Base-by-base conservation (phyloP, 2,113 vertebrate genomes). In the Oophaga pumilio region DNA sequence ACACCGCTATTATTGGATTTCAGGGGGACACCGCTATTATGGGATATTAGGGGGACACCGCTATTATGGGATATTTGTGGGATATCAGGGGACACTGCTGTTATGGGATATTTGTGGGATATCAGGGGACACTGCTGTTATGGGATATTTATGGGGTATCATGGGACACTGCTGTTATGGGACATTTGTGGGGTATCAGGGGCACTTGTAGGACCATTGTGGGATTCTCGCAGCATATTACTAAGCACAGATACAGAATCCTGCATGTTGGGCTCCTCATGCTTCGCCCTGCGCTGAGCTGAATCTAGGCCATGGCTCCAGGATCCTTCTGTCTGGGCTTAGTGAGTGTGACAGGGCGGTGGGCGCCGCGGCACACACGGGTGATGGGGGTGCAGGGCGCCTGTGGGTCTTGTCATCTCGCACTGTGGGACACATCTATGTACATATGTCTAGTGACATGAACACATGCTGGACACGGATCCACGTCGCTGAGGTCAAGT, bases 381-480 rank as follows among this genome's bases (percentile, higher is more conserved):
- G 24, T 9, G 71, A 60, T n/a, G 20, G 53, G 24, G 53, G 26
- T 2, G 8, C 24, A 22, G 43, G n/a, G 17, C 11, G 53, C 69
- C 84, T 26, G 8, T 33, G 69, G 68, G 84, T 49, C 66, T 68
- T 76, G 66, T 85, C 68, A 22, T 53, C 68, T 74, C 10, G 13
- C 52, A 13, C 68, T 17, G 13, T 33, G 84, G 59, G 69, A 85
- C 14, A 85, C 69, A 20, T 74, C 84, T 17, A 28, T 22, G 53
- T 73, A 33, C 77, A 79, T 79, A 79, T 79, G 24, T n/a, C 71
- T 43, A 4, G 22, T 85, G 84, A 60, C 83, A 73, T 13, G 26
- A 85, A n/a, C 84, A 85, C 84, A 85, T 60, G 68, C 24, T 84
- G 50, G 83, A 85, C 68, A 17, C 17, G 15, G 69, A 20, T 22